Evolutionary conservation across 2,113 vertebrate species (phyloP), one percentile per base, ranked within the genome.

Genomic region (Strigops habroptila): DNA sequence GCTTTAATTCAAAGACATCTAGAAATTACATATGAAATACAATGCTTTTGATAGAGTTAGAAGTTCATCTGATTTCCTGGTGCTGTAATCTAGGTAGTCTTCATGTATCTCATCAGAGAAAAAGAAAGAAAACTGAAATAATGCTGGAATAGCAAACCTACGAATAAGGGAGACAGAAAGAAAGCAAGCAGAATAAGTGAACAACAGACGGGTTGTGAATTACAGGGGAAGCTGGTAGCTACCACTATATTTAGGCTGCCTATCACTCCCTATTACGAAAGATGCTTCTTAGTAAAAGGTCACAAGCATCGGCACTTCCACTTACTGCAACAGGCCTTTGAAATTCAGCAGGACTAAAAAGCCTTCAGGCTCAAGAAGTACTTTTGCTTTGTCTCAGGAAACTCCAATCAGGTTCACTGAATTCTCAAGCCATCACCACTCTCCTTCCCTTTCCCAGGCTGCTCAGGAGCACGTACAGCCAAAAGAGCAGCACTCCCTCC

Each of bases 221-320:
- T 84, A 76, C 77, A 55, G 5, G 57, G 75, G 63, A 92, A 85
- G 80, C 74, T 92, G 65, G 86, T 48, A 92, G 90, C 69, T 94
- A 79, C 57, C 49, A 76, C 80, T 95, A 73, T 91, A 95, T 96
- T 96, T 97, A 90, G 83, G 80, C 62, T 92, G 88, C 88, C 86
- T 95, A 86, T 92, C 76, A 67, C 44, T 86, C 87, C 76, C 68
- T 91, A 85, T 88, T 96, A 94, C 30, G 70, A 90, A 94, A 96
- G 88, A 93, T 64, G 31, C 82, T 81, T 74, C 79, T 78, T 65
- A 78, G 76, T 69, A 82, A 93, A 96, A 96, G 93, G 96, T 97
- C 92, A 96, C 41, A 69, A 82, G 86, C 77, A 92, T 78, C 93
- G 94, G 88, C 92, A 88, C 75, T 93, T 94, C 82, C 86, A 90